Evolutionary conservation across 2,888 invertebrate genomes (phyloP), one percentile per base, ranked within the genome.

Genomic region (Osmoderma eremita): DNA sequence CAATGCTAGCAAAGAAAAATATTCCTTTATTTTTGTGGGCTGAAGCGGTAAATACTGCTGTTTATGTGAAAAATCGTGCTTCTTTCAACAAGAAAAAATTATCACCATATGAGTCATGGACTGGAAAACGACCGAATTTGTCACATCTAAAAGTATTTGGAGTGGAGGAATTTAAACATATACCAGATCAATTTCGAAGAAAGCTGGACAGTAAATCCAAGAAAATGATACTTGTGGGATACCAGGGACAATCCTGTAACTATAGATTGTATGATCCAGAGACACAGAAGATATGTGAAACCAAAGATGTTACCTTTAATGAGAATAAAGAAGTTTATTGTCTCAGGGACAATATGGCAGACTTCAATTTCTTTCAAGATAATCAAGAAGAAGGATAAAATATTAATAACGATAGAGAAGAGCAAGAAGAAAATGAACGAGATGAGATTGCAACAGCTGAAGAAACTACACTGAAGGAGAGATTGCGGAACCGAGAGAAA

Each of bases 71-170:
- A 18, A 38, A 54, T 56, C 45, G 63, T 36, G 18, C 36, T 51
- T 50, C 45, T 18, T 22, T 24, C 39, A 66, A 61, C 12, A 36
- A 20, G 18, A 36, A 38, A 10, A 39, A 48, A 8, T 38, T 18
- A 53, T 58, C 67, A 12, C 67, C 64, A 36, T 68, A 69, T 45
- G 69, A 68, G 41, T 24, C 30, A 13, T 65, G 67, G 61, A 65
- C 51, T 18, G 42, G 48, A n/a, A 69, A 66, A 30, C 30, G 22
- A 61, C 67, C 12, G 24, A 36, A 53, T 10, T 69, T 15, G 30
- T 17, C 24, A 38, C 67, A 68, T 50, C 4, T 68, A 6, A 48
- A 41, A 36, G 45, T 30, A 18, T 69, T 68, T 50, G 63, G 69
- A 10, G 22, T 39, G 12, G 56, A 62, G 30, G 62, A 39, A n/a